Evolutionary conservation across 2,888 invertebrate genomes (phyloP).

Genomic region (Julus scanicus): DNA sequence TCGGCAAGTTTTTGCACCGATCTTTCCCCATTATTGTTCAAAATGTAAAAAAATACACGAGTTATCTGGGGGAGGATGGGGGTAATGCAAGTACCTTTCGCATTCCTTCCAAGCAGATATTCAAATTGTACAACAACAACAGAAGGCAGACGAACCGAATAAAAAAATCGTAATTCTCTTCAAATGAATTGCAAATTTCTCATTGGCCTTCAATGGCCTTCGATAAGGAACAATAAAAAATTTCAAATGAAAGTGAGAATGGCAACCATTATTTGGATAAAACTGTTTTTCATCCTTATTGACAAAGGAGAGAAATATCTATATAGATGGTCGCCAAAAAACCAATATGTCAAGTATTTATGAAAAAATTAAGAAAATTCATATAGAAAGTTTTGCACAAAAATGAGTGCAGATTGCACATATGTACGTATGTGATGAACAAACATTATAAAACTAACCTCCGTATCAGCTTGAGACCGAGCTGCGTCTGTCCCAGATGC

Average conservation of each 20-base stretch:
- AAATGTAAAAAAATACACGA: slow-evolving; percentile 7
- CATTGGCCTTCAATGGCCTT: slow-evolving; percentile 45
- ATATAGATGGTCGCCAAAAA: not conserved
- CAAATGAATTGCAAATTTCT: slow-evolving; percentile 43
- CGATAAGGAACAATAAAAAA: not conserved
- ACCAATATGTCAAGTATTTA: not conserved
- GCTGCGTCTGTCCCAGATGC: no score
- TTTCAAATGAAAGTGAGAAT: not conserved
- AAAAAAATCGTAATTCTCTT: not conserved
- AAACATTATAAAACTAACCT: no score
- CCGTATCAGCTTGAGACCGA: no score
- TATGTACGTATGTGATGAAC: no score
- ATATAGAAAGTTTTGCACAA: no score
- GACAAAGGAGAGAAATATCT: not conserved
- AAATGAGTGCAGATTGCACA: no score
- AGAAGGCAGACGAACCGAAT: not conserved
- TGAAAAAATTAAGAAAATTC: not conserved
- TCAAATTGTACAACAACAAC: not conserved
- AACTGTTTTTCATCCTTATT: slow-evolving; percentile 10
- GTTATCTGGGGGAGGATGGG: not conserved
- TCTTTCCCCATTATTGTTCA: slow-evolving; percentile 28
- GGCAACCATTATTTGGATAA: slow-evolving; percentile 28
- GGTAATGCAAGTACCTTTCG: slow-evolving; percentile 28
- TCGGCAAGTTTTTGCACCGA: not conserved
- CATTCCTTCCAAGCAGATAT: slow-evolving; percentile 24